Percentiles rank a stretch among this genome's conserved stretches.
phyloP scores from a whole-genome alignment of 2,113 vertebrate species.

The human region DNA sequence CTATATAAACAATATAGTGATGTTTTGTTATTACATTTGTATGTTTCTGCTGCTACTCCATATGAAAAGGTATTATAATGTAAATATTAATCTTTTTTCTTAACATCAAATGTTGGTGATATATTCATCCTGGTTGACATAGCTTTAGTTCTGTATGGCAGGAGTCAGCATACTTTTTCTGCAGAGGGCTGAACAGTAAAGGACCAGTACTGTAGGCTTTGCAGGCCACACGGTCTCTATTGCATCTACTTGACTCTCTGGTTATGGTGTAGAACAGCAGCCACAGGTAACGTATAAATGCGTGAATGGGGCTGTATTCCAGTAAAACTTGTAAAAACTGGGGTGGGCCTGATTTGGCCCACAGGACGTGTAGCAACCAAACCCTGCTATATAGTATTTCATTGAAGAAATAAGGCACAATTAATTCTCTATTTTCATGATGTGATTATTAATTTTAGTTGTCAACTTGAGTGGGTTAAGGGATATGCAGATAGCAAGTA shows the following conservation, averaged over 20 bases:
- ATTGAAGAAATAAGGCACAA: not conserved
- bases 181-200: not conserved
- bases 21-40: not conserved
- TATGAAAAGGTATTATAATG: not conserved
- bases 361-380: not conserved
- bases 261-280: not conserved
- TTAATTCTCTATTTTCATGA: not conserved
- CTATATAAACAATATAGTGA: not conserved
- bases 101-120: not conserved
- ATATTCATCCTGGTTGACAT: not conserved
- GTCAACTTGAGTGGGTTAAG: not conserved
- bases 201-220: not conserved
- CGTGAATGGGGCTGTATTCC: not conserved
- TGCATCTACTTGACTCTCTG: not conserved
- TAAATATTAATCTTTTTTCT: not conserved
- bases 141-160: not conserved
- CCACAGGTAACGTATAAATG: not conserved
- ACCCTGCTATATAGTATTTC: not conserved
- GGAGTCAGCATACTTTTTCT: not conserved
- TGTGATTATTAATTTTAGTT: not conserved
- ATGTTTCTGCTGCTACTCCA: not conserved
- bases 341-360: not conserved
- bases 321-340: not conserved
- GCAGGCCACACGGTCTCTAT: not conserved
- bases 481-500: not conserved